These are phyloP conservation scores for Brachionus manjavacas DNA, from an alignment of 1,140 invertebrate genomes.

Conservation along the genomic window DNA sequence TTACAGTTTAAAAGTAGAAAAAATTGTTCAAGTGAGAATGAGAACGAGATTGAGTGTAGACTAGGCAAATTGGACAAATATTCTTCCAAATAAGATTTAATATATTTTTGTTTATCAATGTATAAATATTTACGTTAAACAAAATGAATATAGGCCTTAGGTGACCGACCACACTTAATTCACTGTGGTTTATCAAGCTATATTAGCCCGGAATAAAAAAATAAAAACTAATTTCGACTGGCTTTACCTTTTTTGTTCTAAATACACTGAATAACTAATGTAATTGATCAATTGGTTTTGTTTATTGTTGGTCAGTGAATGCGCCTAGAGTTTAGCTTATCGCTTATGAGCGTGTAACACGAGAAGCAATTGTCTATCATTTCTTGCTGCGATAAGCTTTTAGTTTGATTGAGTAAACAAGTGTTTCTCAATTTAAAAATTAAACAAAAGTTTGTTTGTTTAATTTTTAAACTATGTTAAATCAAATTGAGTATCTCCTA, in stretches of 20 bases:
- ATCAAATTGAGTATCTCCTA: not conserved
- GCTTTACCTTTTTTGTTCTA: not conserved
- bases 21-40: not conserved
- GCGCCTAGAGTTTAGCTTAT: not conserved
- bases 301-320: not conserved
- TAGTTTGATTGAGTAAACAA: slow-evolving; percentile 2
- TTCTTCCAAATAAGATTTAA: not conserved
- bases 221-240: not conserved
- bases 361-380: not conserved
- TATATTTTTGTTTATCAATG: slow-evolving; percentile 19
- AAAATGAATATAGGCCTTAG: not conserved
- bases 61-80: not conserved
- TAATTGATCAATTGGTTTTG: not conserved
- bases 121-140: not conserved
- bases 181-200: not conserved
- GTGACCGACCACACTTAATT: not conserved
- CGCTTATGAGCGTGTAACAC: not conserved
- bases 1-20: slow-evolving; percentile 5
- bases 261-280: not conserved
- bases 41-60: not conserved
- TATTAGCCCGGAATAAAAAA: not conserved
- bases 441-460: not conserved
- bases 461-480: not conserved
- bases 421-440: not conserved
- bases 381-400: slow-evolving; percentile 17